Evolutionary conservation across 2,888 invertebrate species (phyloP), one percentile per base, ranked within the genome.

Genomic region (Drosophila borealis): DNA sequence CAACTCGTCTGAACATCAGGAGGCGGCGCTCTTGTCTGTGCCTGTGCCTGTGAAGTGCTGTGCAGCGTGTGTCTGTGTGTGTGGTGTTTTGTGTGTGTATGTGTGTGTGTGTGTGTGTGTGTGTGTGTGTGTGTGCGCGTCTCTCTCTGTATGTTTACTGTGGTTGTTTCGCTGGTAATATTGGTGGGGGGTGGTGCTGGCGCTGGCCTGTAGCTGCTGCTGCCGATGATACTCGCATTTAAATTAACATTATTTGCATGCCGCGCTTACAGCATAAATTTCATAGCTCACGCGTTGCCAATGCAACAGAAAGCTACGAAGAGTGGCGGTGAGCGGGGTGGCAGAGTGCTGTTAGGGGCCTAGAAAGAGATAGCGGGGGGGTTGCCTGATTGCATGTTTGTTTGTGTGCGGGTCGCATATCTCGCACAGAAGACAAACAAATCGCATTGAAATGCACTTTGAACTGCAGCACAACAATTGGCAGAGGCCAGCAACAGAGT

Each of bases 191-290:
- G 37, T 25, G 50, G 37, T 51, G 37, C 50, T 55, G 62, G 17
- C 60, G 48, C 19, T 63, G 42, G 8, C 45, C 21, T 71, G 64
- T n/a, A 50, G 75, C 53, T 61, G 69, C 54, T 63, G 83, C 54
- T 54, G 46, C 68, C 81, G 72, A 84, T 87, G 82, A 83, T 87
- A 87, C 78, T 87, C 81, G 82, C 78, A 83, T 83, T 82, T 82
- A 86, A 82, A 82, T 82, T 83, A 83, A 82, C 82, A 82, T 82
- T 82, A 83, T 87, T 82, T 82, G 87, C 87, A 86, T 82, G 87
- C 84, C 78, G 87, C 81, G 84, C 70, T 86, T 82, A 81, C 75
- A 83, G 81, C 82, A 83, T 81, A 80, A 75, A 86, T 87, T 83
- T 81, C 70, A 75, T 67, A 60, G 64, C 80, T 60, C 65, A 51